Evolutionary conservation across 2,888 invertebrate species (phyloP), one percentile per base, ranked within the genome.

Genomic region (Heliconius charithonia): DNA sequence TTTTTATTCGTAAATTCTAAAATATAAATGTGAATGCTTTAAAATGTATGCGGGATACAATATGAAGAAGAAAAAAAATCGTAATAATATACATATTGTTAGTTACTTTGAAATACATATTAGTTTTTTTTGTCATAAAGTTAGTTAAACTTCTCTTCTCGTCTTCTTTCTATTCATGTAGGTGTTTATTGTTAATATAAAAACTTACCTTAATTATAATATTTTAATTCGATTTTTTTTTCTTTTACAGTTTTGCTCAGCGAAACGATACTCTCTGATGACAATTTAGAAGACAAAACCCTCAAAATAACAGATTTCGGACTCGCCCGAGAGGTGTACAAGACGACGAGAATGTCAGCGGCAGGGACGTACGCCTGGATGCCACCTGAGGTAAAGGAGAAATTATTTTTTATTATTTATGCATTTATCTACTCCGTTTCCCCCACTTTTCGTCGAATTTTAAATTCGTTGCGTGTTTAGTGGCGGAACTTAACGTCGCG

Each of bases 321-420:
- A 3, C 94, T 99, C 85, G 99, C 99, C 62, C 95, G 99, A 81
- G 99, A 99, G 92, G 98, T 98, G 81, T 98, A 98, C 94, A 98
- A 98, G 92, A 99, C 99, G 77, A 99, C 99, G 70, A 96, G 98
- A 86, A 99, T 99, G 99, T 99, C 99, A 32, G 98, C 99, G 32
- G 99, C 99, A 45, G 99, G 99, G 80, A 99, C 99, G 0, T 99
- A 99, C 91, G 99, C 99, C 75, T 99, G 99, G 99, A 99, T 99
- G 99, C 98, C 99, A 65, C 99, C 99, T 22, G 99, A 99, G 96
- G 99, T 99, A 94, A 37, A 41, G 25, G 3, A 45, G 27, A 41
- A n/a, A 16, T 41, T 41, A 25, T 7, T 19, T 19, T 67, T 25
- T 16, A 37, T 32, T 32, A 29, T 9, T 22, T 66, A 32, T 29